Evolutionary conservation across 2,888 invertebrate species (phyloP).

Genomic region (Sarcophaga variegata): DNA sequence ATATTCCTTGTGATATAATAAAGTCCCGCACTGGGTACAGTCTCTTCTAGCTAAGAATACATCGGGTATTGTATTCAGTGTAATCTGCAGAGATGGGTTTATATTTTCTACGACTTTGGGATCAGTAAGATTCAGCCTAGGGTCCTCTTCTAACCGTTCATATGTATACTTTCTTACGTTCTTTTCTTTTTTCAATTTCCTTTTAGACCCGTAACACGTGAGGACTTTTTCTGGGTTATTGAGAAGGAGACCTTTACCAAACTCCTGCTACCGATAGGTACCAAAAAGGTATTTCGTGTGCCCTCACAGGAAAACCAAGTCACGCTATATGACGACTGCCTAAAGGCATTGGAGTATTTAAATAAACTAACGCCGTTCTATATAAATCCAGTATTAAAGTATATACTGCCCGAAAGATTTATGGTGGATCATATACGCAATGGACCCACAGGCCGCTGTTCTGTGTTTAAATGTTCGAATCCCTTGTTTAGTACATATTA

Average conservation of each 20-base stretch:
- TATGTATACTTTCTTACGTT: not conserved
- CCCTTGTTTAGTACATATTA: slow-evolving; percentile 80
- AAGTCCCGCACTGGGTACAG: no score
- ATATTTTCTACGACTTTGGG: no score
- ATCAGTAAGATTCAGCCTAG: no score
- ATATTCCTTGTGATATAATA: no score
- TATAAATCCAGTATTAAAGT: slow-evolving; percentile 75
- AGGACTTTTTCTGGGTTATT: slow-evolving; percentile 76
- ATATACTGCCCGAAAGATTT: slow-evolving; percentile 76
- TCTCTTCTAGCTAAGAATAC: no score
- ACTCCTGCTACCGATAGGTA: slow-evolving; percentile 79
- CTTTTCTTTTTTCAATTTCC: not conserved
- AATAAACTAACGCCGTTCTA: slow-evolving; percentile 76
- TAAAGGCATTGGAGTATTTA: slow-evolving; percentile 76
- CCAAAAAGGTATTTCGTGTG: slow-evolving; percentile 76
- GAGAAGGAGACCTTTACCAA: slow-evolving; percentile 78
- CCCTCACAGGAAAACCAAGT: slow-evolving; percentile 77
- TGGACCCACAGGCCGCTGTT: slow-evolving; percentile 80
- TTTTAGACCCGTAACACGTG: slow-evolving; percentile 56
- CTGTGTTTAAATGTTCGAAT: slow-evolving; percentile 76
- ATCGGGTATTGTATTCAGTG: no score
- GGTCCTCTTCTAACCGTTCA: not conserved
- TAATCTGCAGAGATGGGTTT: no score
- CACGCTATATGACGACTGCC: slow-evolving; percentile 78
- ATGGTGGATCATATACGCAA: slow-evolving; percentile 79